Conservation (phyloP, 2,797 vertebrate genomes). For the Uromys caudimaculatus region DNA sequence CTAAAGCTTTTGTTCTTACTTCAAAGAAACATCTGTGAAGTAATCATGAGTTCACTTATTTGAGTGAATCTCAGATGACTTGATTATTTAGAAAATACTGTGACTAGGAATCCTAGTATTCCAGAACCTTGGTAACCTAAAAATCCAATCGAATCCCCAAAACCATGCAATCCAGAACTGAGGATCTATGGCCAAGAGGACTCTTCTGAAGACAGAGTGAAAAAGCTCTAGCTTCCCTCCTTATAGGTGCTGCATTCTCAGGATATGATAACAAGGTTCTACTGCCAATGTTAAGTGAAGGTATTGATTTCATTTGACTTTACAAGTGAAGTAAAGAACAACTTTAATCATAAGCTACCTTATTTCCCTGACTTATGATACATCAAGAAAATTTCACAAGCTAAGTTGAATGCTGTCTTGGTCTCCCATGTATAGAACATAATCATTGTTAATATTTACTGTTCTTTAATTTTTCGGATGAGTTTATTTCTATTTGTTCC, state of each 20-base stretch:
- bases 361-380: conserved; percentile 5
- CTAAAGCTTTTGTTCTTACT: not conserved
- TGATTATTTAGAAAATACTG: conserved; percentile 39
- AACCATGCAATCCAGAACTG: not conserved
- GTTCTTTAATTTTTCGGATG: not conserved
- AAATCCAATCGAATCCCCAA: conserved; percentile 34
- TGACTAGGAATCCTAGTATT: conserved; percentile 5
- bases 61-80: conserved; percentile 7
- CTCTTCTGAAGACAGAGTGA: too few species aligned
- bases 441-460: not conserved
- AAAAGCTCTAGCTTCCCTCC: not conserved
- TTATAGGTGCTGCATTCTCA: not conserved
- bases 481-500: not conserved
- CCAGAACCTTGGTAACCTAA: not conserved
- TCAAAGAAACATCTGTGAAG: not conserved
- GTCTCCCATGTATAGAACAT: not conserved
- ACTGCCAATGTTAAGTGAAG: not conserved
- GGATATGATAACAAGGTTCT: not conserved
- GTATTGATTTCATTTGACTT: not conserved
- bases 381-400: not conserved
- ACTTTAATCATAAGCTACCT: not conserved
- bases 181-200: not conserved
- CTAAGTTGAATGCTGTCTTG: not conserved
- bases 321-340: not conserved
- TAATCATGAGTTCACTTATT: not conserved